Evolutionary conservation across 64 coral and sea anemone genomes (phyloP).

Genomic region (Astreopora myriophthalma): DNA sequence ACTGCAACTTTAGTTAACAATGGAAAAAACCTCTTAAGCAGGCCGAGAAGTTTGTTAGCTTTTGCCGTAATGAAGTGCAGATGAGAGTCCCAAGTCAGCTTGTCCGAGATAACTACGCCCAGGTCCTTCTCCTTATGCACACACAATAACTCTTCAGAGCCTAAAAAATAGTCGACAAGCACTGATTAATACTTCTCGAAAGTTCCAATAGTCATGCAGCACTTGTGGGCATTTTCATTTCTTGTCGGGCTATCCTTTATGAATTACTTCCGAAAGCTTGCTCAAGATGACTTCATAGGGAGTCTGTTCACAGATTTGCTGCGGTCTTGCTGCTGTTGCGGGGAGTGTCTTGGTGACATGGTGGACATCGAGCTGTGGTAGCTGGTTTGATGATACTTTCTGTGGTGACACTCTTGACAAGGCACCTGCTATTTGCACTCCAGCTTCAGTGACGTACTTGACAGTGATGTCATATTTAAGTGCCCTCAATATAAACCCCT

Average conservation of each 20-base stretch:
- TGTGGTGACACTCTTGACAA: constrained; percentile 63
- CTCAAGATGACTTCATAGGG: neutral
- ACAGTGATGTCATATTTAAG: constrained; percentile 68
- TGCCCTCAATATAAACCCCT: constrained; percentile 58
- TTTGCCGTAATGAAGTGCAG: no score
- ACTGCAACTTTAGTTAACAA: no score
- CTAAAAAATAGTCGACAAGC: no score
- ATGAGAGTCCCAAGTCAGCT: no score
- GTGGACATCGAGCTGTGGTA: constrained; percentile 5
- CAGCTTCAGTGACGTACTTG: constrained; percentile 41
- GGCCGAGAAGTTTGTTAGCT: no score
- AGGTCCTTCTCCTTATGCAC: no score
- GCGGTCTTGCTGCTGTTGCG: neutral
- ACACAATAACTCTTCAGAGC: no score
- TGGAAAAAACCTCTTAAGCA: no score
- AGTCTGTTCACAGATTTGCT: constrained; percentile 21
- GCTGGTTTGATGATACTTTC: neutral
- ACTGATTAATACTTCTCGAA: no score
- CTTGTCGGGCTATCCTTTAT: constrained; percentile 61
- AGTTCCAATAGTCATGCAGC: neutral
- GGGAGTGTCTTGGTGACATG: constrained; percentile 22
- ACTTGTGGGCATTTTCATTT: constrained; percentile 46
- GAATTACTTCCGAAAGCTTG: constrained; percentile 6
- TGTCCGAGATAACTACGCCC: no score
- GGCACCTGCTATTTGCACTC: constrained; percentile 63